Conservation (phyloP, 2,888 invertebrate species). For the Sabatieria punctata region DNA sequence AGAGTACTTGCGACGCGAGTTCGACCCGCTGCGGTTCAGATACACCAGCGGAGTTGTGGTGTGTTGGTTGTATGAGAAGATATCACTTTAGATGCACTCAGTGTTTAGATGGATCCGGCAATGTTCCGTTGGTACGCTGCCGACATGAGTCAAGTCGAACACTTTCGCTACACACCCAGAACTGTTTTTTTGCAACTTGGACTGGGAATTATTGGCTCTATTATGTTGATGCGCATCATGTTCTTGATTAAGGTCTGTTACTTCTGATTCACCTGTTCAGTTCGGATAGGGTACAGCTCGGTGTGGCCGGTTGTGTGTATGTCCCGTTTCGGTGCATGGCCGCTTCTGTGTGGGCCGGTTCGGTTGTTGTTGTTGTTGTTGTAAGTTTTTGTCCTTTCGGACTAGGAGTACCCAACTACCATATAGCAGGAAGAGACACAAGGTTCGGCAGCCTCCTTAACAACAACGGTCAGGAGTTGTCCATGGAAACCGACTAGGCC, state of each 20-base stretch:
- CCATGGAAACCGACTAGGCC: too few species aligned
- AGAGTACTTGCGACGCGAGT: slow-evolving; percentile 29
- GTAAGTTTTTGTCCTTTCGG: too few species aligned
- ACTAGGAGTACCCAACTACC: too few species aligned
- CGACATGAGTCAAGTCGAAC: slow-evolving; percentile 28
- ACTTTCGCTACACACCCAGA: slow-evolving; percentile 26
- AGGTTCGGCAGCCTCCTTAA: too few species aligned
- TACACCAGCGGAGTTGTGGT: slow-evolving; percentile 19
- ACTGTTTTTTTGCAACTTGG: slow-evolving; percentile 11
- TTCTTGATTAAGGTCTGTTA: slow-evolving; percentile 15
- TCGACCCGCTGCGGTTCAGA: slow-evolving; percentile 25
- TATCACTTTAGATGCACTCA: not conserved
- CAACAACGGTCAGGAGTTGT: too few species aligned
- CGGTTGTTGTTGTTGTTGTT: too few species aligned
- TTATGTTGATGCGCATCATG: slow-evolving; percentile 22
- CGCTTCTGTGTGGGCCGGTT: too few species aligned
- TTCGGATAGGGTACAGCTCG: too few species aligned
- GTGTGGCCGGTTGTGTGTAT: too few species aligned
- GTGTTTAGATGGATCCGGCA: slow-evolving; percentile 24
- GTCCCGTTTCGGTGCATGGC: too few species aligned
- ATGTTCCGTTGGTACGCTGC: slow-evolving; percentile 32
- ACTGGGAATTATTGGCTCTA: slow-evolving; percentile 19
- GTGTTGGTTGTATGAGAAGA: not conserved
- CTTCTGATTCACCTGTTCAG: not conserved
- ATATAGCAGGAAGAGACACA: too few species aligned